Conservation (phyloP, 2,113 vertebrate genomes). For the Dromaius novaehollandiae region DNA sequence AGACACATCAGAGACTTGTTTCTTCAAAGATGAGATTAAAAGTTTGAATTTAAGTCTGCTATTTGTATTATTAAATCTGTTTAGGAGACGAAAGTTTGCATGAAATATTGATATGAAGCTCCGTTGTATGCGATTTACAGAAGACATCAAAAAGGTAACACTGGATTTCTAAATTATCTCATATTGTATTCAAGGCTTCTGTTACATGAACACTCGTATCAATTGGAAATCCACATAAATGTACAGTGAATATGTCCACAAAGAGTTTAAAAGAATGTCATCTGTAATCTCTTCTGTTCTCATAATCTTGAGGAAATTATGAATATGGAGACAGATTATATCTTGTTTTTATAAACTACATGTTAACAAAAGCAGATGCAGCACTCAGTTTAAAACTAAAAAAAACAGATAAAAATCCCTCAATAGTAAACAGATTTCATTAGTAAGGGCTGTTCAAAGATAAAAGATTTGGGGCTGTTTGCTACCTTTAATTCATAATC, state of each 20-base stretch:
- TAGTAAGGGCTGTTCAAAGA: not conserved
- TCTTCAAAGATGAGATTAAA: not conserved
- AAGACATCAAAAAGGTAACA: not conserved
- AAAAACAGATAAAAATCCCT: not conserved
- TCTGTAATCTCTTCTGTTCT: not conserved
- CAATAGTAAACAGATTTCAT: not conserved
- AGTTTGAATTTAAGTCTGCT: not conserved
- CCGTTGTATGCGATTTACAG: not conserved
- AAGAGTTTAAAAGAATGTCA: not conserved
- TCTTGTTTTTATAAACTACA: not conserved
- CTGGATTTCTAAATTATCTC: not conserved
- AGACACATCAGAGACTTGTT: not conserved
- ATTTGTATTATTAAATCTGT: not conserved
- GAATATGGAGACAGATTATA: not conserved
- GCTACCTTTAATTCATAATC: not conserved
- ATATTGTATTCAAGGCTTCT: not conserved
- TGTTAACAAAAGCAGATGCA: not conserved
- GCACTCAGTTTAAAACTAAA: not conserved
- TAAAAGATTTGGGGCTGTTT: not conserved
- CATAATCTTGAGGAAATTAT: constrained; percentile 19
- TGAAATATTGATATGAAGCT: not conserved
- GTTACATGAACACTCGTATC: not conserved
- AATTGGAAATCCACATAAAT: not conserved
- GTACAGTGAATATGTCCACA: not conserved
- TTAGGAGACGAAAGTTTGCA: not conserved